phyloP scores from a whole-genome alignment of 2,797 vertebrate species.

The Zenarchopterus dispar region DNA sequence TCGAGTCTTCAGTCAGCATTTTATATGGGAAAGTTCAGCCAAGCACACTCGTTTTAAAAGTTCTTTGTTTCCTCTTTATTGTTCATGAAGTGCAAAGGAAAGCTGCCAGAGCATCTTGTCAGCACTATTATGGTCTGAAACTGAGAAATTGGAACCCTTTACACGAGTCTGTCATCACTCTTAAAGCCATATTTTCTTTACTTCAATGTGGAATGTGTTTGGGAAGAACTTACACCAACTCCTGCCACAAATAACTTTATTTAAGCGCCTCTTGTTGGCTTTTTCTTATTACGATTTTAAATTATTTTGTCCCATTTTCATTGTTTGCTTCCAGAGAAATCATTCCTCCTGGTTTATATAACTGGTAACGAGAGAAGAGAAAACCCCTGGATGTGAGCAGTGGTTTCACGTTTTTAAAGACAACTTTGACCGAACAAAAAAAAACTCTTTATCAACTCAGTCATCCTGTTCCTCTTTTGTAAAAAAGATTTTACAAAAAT shows the following conservation, averaged over 20 bases:
- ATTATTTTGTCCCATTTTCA: constrained; percentile 6
- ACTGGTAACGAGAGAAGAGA: constrained; percentile 16
- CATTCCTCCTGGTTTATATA: constrained; percentile 7
- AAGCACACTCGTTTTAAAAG: constrained; percentile 53
- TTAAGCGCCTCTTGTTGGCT: constrained; percentile 1
- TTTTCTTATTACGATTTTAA: too few species aligned
- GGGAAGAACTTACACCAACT: not conserved
- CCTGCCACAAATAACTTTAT: not conserved
- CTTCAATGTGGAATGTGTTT: constrained; percentile 13
- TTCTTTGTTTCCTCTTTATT: constrained; percentile 52
- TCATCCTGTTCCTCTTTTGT: constrained; percentile 12
- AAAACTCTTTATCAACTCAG: not conserved
- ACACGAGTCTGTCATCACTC: constrained; percentile 23
- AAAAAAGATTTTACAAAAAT: constrained; percentile 2
- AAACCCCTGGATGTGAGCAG: not conserved
- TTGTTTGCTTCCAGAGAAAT: constrained; percentile 26
- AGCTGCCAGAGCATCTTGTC: constrained; percentile 34
- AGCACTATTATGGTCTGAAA: constrained; percentile 51
- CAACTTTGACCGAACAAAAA: constrained; percentile 3
- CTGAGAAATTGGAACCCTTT: constrained; percentile 34
- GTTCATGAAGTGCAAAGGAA: constrained; percentile 44
- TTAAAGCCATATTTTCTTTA: constrained; percentile 29
- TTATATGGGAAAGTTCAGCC: constrained; percentile 50
- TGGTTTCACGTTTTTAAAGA: constrained; percentile 27
- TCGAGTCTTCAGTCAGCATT: constrained; percentile 53